Conservation (phyloP, 2,888 invertebrate species). For the Sesia apiformis region DNA sequence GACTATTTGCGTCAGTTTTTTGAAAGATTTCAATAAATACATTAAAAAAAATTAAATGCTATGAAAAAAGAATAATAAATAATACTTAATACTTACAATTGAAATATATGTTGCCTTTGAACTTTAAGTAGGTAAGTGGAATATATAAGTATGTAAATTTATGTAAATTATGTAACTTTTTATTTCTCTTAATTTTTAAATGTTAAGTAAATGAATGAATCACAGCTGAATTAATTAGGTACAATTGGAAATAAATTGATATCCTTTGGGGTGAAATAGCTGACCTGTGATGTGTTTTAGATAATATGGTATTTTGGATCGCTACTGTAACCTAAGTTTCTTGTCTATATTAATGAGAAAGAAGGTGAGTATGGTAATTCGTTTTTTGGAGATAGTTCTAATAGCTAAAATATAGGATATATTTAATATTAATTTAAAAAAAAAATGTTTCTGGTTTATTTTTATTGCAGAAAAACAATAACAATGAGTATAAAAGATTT, state of each 20-base stretch:
- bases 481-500: too few relatives aligned
- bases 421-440: too few relatives aligned
- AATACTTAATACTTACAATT: not conserved
- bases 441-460: too few relatives aligned
- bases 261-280: constrained; percentile 32
- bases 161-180: constrained; percentile 18
- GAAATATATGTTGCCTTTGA: not conserved
- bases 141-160: constrained; percentile 4
- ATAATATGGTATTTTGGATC: not conserved
- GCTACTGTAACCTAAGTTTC: not conserved
- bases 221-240: constrained; percentile 18
- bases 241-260: constrained; percentile 25
- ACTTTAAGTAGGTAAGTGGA: not conserved
- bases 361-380: too few relatives aligned
- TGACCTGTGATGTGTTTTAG: constrained; percentile 28
- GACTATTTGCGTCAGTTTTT: not conserved
- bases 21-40: not conserved
- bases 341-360: not conserved
- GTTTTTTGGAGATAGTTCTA: too few relatives aligned
- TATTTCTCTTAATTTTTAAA: constrained; percentile 27
- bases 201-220: constrained; percentile 17
- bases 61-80: not conserved
- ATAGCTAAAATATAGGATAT: too few relatives aligned
- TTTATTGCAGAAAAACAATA: too few relatives aligned
- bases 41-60: not conserved